Conservation (phyloP, 1,140 invertebrate species). For the Stratiolaelaps scimitus region DNA sequence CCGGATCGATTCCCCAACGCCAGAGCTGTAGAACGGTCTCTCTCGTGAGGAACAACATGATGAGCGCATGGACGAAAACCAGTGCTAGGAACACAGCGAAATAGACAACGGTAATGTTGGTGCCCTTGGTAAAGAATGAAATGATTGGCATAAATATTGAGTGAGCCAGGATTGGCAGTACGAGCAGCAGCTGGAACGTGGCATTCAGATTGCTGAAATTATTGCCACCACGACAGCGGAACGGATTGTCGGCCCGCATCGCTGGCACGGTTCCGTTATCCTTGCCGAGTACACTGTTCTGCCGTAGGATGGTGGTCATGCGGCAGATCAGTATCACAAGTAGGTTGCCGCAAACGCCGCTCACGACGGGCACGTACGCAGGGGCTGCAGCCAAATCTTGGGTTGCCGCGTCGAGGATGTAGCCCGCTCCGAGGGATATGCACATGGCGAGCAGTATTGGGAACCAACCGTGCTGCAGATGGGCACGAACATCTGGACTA, state of each 20-base stretch:
- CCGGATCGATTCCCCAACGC: slow-evolving; percentile 5
- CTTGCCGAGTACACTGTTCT: neutral
- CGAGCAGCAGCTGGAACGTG: neutral
- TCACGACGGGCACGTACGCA: slow-evolving; percentile 7
- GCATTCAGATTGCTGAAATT: neutral
- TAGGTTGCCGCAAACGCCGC: slow-evolving; percentile 15
- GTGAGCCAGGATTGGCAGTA: neutral
- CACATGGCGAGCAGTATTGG: slow-evolving; percentile 13
- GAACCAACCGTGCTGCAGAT: slow-evolving; percentile 12
- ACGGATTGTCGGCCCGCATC: neutral
- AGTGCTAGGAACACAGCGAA: neutral
- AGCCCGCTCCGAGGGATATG: slow-evolving; percentile 5
- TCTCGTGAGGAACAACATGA: slow-evolving; percentile 12
- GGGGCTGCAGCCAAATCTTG: neutral
- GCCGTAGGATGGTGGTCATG: slow-evolving; percentile 9
- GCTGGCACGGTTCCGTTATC: neutral
- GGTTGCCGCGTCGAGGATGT: slow-evolving; percentile 5
- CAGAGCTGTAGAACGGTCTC: slow-evolving; percentile 17
- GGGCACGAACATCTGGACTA: slow-evolving; percentile 1
- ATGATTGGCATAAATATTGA: neutral
- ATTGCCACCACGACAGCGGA: neutral
- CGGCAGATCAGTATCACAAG: slow-evolving; percentile 23
- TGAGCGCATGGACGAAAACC: slow-evolving; percentile 8
- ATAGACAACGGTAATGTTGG: neutral
- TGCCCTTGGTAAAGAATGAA: neutral